Evolutionary conservation across 1,140 invertebrate genomes (phyloP).

Genomic region (Drosophila neocordata): DNA sequence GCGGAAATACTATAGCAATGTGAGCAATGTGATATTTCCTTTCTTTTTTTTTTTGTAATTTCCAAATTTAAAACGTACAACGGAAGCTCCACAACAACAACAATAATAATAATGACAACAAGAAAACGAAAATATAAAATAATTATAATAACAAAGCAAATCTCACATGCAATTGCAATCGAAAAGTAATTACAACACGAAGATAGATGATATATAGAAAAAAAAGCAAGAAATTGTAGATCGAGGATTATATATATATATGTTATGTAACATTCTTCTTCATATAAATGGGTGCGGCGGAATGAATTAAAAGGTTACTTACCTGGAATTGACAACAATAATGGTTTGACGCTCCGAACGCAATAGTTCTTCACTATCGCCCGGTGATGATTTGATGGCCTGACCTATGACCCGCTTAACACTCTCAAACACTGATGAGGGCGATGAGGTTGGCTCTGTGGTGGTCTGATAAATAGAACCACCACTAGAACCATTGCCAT

Average conservation of each 20-base stretch:
- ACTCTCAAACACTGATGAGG: slow-evolving; percentile 74
- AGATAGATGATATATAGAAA: neutral
- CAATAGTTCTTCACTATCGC: slow-evolving; percentile 73
- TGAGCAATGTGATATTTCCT: slow-evolving; percentile 27
- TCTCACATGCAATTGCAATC: slow-evolving; percentile 12
- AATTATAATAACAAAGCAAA: slow-evolving; percentile 12
- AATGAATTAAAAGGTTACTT: slow-evolving; percentile 44
- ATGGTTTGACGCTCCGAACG: slow-evolving; percentile 65
- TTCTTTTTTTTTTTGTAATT: neutral
- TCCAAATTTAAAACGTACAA: slow-evolving; percentile 5
- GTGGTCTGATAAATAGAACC: slow-evolving; percentile 79
- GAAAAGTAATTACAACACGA: slow-evolving; percentile 22
- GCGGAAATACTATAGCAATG: slow-evolving; percentile 27
- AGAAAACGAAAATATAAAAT: neutral
- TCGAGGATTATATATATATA: neutral
- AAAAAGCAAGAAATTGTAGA: slow-evolving; percentile 5
- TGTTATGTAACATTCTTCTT: neutral
- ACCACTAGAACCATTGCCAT: slow-evolving; percentile 50
- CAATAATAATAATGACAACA: slow-evolving; percentile 10
- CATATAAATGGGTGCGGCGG: neutral
- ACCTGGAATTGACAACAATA: slow-evolving; percentile 77
- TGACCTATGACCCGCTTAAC: slow-evolving; percentile 81
- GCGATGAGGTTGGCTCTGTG: slow-evolving; percentile 79
- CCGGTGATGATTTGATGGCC: slow-evolving; percentile 69
- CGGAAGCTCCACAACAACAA: slow-evolving; percentile 24